Evolutionary conservation across 2,113 vertebrate genomes (phyloP), one percentile per base, ranked within the genome.

Genomic region (Xiphophorus hellerii): DNA sequence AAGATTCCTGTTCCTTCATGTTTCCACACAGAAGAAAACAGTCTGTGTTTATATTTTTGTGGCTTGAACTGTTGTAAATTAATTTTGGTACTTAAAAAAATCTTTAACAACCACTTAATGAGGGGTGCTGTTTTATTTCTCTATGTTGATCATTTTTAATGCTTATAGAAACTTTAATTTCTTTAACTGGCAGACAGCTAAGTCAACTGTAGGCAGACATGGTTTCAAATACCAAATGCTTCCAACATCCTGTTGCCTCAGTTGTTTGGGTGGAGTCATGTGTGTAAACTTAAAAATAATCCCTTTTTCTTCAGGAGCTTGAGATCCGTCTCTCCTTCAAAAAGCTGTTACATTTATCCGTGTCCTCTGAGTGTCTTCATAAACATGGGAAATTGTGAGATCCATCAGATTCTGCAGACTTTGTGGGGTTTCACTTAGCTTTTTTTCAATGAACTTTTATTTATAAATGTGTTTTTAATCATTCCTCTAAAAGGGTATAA

Each of bases 81-180:
- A 71, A 76, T 58, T 77, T 87, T 86, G 70, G 70, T 83, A 77
- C 82, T 85, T 90, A 83, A 73, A 83, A 48, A 69, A 70, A 25
- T 17, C 22, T 76, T 60, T 13, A 74, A 72, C 51, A 79, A 80
- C 73, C 27, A 54, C 33, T 74, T 44, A 58, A 72, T 62, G 54
- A 2, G 73, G 31, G 80, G 14, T 69, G 3, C 11, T 66, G 73
- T 74, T 15, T 64, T 74, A 3, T 64, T 30, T 71, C 22, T 13
- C 20, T 67, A 73, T 77, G 33, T n/a, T 30, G 65, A 64, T 28
- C 54, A 65, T n/a, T 0, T 39, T 37, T 33, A 28, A 14, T 39
- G 13, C 61, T 44, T 13, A 54, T 25, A 25, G 14, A 29, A 17
- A 30, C 5, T 63, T 62, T 62, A 1, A 51, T 13, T 54, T n/a